These are phyloP conservation scores for Percina caprodes DNA, from an alignment of 2,113 vertebrate genomes.

Conservation along the genomic window DNA sequence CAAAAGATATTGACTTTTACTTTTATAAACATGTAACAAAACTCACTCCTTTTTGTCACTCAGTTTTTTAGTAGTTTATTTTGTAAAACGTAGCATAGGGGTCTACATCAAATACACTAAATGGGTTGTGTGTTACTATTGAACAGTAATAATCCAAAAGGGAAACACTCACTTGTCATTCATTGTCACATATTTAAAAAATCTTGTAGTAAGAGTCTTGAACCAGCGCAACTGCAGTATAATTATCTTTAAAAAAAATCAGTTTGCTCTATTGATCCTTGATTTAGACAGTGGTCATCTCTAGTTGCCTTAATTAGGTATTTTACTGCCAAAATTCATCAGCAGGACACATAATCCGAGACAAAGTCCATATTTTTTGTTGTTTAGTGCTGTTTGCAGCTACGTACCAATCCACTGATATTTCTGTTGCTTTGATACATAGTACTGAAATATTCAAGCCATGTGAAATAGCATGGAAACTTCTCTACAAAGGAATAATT, in stretches of 20 bases:
- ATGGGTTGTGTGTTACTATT: background rate
- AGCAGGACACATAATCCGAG: background rate
- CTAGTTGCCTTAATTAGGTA: background rate
- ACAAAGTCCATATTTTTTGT: background rate
- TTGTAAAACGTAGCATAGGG: background rate
- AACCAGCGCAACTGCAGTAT: background rate
- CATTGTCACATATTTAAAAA: background rate
- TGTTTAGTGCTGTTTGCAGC: constrained; percentile 1
- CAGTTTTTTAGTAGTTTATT: no score
- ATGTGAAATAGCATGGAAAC: background rate
- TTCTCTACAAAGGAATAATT: background rate
- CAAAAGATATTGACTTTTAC: background rate
- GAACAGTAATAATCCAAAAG: background rate
- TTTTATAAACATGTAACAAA: background rate
- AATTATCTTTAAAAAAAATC: background rate
- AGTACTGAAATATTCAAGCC: constrained; percentile 2
- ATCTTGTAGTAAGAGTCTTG: background rate
- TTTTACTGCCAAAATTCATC: background rate
- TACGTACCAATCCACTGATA: background rate
- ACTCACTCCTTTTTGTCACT: background rate
- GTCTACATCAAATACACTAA: background rate
- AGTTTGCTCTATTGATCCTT: background rate
- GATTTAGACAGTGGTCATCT: background rate
- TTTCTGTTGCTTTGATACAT: background rate
- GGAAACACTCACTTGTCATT: no score